Percentiles rank a stretch among this genome's conserved stretches.
Evolutionary conservation across 1,140 invertebrate genomes (phyloP).

Genomic region (Teleogryllus occipitalis): DNA sequence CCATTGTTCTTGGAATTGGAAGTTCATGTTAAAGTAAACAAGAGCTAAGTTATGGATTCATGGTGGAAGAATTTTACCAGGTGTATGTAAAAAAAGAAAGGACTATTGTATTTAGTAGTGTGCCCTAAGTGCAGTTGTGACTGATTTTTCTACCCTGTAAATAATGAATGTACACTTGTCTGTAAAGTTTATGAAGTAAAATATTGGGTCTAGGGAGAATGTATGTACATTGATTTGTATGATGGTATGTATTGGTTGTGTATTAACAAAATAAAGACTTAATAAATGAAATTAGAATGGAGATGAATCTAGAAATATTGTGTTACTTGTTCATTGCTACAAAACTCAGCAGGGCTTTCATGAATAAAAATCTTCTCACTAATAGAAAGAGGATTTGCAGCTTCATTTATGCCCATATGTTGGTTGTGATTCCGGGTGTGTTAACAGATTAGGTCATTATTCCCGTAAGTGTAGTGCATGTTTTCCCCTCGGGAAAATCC

Average conservation of each 20-base stretch:
- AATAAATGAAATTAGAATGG: too few relatives aligned
- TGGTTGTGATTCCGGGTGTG: too few relatives aligned
- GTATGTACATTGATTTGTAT: slow-evolving; percentile 1
- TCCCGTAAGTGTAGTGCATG: too few relatives aligned
- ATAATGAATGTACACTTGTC: background rate
- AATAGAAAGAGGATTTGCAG: too few relatives aligned
- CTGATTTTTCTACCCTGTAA: background rate
- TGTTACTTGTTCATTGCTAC: too few relatives aligned
- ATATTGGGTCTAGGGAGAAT: background rate
- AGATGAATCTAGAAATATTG: too few relatives aligned
- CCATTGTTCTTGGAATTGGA: background rate
- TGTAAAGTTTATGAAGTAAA: background rate
- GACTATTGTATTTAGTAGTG: background rate
- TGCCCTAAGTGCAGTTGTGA: background rate
- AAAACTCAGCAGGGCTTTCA: too few relatives aligned
- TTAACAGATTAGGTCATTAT: too few relatives aligned
- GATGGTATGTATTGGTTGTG: background rate
- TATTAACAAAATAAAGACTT: too few relatives aligned
- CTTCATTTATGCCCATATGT: too few relatives aligned
- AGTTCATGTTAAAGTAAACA: background rate
- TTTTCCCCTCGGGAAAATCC: too few relatives aligned
- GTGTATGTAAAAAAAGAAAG: background rate
- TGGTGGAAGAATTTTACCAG: background rate
- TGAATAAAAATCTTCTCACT: too few relatives aligned
- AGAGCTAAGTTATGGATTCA: background rate